phyloP scores from a whole-genome alignment of 2,888 invertebrate genomes.

The Dryobotodes eremita region DNA sequence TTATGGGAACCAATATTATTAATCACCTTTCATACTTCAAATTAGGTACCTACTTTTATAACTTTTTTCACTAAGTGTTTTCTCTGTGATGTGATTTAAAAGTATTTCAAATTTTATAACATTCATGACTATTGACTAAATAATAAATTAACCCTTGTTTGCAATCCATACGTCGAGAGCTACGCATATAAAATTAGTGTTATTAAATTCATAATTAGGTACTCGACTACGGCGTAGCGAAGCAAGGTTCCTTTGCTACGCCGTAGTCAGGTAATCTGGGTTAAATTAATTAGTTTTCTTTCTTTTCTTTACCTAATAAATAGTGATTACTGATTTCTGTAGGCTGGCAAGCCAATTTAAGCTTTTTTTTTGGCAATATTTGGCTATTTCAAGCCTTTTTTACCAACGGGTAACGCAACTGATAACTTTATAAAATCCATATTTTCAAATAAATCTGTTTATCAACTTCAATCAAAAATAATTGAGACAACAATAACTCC shows the following conservation, averaged over 20 bases:
- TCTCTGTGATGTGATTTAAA: background rate
- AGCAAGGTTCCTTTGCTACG: too few relatives aligned
- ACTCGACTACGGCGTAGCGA: background rate
- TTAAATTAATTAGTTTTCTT: too few relatives aligned
- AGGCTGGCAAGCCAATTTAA: too few relatives aligned
- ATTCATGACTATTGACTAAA: background rate
- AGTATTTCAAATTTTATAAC: background rate
- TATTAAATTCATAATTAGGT: background rate
- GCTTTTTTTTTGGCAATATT: too few relatives aligned
- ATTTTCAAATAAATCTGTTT: background rate
- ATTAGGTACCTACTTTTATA: too few relatives aligned
- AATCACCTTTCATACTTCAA: too few relatives aligned
- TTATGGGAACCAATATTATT: too few relatives aligned
- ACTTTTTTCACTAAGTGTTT: background rate
- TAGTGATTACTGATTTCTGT: too few relatives aligned
- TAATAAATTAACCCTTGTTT: background rate
- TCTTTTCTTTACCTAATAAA: too few relatives aligned
- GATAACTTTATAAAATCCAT: background rate
- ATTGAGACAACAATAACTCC: conserved; percentile 5
- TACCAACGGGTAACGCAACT: background rate
- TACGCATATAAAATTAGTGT: background rate
- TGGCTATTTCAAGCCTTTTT: too few relatives aligned
- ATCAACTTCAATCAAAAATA: conserved; percentile 1
- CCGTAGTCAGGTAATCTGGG: too few relatives aligned
- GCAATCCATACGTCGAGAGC: background rate